Evolutionary conservation across 2,113 vertebrate species (phyloP).

Genomic region (Gopherus evgoodei): DNA sequence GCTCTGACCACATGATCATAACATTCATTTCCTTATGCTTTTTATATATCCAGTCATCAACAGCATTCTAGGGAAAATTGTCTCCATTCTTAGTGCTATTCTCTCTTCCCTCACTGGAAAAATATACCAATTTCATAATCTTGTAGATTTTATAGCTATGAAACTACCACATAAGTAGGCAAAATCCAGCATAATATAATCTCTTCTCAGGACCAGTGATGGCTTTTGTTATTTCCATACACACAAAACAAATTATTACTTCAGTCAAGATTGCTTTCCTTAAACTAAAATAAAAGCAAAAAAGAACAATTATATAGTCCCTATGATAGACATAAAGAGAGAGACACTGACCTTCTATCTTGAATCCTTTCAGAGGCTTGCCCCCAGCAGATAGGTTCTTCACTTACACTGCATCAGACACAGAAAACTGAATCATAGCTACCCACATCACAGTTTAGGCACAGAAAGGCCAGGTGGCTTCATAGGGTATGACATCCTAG

Average conservation of each 20-base stretch:
- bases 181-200: not conserved
- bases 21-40: not conserved
- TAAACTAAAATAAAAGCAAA: constrained; percentile 8
- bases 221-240: not conserved
- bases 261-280: not conserved
- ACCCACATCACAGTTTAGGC: not conserved
- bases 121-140: not conserved
- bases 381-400: not conserved
- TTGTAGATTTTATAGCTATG: not conserved
- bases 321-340: not conserved
- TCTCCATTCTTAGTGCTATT: not conserved
- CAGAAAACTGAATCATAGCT: not conserved
- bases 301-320: not conserved
- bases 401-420: not conserved
- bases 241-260: not conserved
- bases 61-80: not conserved
- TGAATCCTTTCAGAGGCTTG: not conserved
- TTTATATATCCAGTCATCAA: not conserved
- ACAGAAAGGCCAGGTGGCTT: not conserved
- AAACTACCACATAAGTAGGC: not conserved
- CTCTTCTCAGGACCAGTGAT: not conserved
- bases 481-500: not conserved
- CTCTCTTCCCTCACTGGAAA: not conserved
- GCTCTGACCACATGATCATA: not conserved
- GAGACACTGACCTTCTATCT: not conserved